phyloP scores from a whole-genome alignment of 2,113 vertebrate genomes.

The Oxygymnocypris stewartii region DNA sequence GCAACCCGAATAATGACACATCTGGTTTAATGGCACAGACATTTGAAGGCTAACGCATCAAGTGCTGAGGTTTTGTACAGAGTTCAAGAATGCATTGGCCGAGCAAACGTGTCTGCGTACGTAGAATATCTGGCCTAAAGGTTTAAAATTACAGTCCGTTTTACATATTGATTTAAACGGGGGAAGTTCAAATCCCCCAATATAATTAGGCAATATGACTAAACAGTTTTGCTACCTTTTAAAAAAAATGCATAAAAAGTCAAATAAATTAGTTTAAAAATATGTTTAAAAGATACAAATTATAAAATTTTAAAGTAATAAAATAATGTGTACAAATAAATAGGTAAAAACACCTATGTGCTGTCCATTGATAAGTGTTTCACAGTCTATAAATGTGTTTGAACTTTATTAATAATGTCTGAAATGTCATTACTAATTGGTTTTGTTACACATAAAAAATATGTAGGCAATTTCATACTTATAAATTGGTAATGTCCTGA shows the following conservation, averaged over 20 bases:
- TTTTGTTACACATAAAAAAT: constrained; percentile 30
- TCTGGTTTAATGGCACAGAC: not conserved
- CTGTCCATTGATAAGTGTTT: not conserved
- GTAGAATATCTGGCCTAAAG: not conserved
- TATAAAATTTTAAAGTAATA: not conserved
- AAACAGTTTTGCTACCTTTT: not conserved
- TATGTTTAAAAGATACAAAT: not conserved
- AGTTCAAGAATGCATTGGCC: constrained; percentile 1
- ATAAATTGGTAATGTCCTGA: constrained; percentile 15
- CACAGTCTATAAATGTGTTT: constrained; percentile 25
- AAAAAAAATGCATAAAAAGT: not conserved
- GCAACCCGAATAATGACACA: constrained; percentile 10
- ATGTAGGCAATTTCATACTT: constrained; percentile 29
- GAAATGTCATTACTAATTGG: constrained; percentile 11
- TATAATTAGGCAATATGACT: not conserved
- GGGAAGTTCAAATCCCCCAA: not conserved
- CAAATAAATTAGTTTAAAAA: not conserved
- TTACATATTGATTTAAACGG: not conserved
- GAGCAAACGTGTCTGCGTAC: not conserved
- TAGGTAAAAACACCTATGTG: not conserved
- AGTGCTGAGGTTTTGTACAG: not conserved
- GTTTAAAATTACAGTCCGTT: not conserved
- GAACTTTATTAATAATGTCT: not conserved
- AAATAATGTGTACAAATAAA: not conserved
- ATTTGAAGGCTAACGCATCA: not conserved